Conservation (phyloP, 92 coral and sea anemone genomes). For the Paragorgia papillata region DNA sequence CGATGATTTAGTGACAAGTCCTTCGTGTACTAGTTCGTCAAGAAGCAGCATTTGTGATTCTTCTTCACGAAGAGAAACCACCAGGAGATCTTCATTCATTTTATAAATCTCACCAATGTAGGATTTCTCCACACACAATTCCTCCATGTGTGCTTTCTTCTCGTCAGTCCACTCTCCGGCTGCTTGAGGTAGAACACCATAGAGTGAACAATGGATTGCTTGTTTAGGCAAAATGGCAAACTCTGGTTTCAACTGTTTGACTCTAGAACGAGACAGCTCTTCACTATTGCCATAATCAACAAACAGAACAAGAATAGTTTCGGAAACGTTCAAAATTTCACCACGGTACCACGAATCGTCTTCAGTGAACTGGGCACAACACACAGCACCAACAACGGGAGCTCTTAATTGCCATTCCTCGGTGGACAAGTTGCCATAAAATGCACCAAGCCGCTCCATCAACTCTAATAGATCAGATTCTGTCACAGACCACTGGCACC, state of each 20-base stretch:
- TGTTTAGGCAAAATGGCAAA: slow-evolving; percentile 70
- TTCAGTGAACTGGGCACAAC: slow-evolving; percentile 74
- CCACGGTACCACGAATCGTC: slow-evolving; percentile 82
- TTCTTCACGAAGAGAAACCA: slow-evolving; percentile 42
- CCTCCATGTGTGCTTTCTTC: slow-evolving; percentile 37
- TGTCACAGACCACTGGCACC: slow-evolving; percentile 63
- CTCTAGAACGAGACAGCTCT: slow-evolving; percentile 47
- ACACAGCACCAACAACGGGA: slow-evolving; percentile 55
- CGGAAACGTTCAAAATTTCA: slow-evolving; percentile 50
- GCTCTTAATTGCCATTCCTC: slow-evolving; percentile 46
- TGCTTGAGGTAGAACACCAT: slow-evolving; percentile 52
- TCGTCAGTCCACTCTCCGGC: slow-evolving; percentile 72
- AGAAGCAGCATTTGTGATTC: not conserved
- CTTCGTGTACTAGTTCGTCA: slow-evolving; percentile 11
- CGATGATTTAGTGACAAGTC: not conserved
- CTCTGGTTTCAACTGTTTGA: slow-evolving; percentile 60
- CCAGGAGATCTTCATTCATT: slow-evolving; percentile 44
- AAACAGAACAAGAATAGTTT: slow-evolving; percentile 62
- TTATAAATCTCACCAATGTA: slow-evolving; percentile 51
- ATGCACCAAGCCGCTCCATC: slow-evolving; percentile 54
- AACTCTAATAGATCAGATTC: slow-evolving; percentile 50
- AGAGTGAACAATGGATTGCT: slow-evolving; percentile 60
- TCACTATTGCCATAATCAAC: slow-evolving; percentile 82
- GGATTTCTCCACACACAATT: slow-evolving; percentile 46
- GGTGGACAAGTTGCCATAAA: slow-evolving; percentile 54